Conservation (phyloP, 2,113 vertebrate genomes). For the Notothenia coriiceps region DNA sequence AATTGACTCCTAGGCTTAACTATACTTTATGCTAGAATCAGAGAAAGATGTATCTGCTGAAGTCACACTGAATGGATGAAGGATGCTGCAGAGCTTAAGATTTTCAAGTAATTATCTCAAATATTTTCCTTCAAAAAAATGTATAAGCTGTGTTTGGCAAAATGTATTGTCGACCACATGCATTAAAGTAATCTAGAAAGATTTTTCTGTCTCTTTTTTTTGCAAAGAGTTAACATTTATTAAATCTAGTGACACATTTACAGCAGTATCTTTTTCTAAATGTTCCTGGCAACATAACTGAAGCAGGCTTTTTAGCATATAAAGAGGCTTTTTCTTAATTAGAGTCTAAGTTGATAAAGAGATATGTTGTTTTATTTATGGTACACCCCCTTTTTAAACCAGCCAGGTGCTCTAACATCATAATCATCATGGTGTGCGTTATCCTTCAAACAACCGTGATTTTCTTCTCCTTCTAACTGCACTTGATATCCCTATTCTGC, state of each 20-base stretch:
- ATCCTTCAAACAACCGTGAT: constrained; percentile 8
- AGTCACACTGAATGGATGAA: background rate
- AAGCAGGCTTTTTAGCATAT: background rate
- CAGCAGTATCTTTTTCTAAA: background rate
- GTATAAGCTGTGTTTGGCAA: too few species aligned
- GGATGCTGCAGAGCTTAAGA: background rate
- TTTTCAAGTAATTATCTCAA: too few species aligned
- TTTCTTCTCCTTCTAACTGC: constrained; percentile 18
- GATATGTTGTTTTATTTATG: background rate
- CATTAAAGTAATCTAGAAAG: background rate
- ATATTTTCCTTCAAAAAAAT: too few species aligned
- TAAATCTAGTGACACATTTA: background rate
- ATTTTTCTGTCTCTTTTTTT: background rate
- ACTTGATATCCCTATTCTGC: constrained; percentile 31
- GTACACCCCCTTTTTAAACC: constrained; percentile 54
- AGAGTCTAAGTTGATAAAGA: background rate
- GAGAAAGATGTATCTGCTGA: background rate
- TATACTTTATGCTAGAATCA: background rate
- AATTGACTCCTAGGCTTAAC: background rate
- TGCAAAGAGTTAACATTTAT: background rate
- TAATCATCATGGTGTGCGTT: background rate
- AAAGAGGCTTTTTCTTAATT: background rate
- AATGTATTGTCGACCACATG: background rate
- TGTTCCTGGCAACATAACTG: background rate
- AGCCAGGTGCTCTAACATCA: constrained; percentile 5